Conservation (phyloP, 2,888 invertebrate species). For the Agonopterix heracliana region DNA sequence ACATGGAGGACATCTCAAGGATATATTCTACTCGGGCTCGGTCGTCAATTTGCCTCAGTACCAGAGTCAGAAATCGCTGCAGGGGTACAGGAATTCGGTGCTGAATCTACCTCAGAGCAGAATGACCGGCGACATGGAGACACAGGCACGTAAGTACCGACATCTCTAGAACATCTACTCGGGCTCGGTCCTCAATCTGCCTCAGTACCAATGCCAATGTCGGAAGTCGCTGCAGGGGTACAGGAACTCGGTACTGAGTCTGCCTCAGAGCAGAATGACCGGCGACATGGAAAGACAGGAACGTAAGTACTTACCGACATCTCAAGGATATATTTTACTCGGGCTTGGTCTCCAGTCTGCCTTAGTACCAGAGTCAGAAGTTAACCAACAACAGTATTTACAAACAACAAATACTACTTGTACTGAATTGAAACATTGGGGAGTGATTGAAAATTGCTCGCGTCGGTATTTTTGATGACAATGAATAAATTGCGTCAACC, state of each 20-base stretch:
- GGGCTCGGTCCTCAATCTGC: conserved; percentile 94
- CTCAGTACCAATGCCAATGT: conserved; percentile 94
- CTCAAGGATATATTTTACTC: conserved; percentile 98
- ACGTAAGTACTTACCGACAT: conserved; percentile 73
- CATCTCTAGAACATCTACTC: conserved; percentile 98
- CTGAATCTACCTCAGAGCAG: conserved; percentile 86
- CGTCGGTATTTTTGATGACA: no score
- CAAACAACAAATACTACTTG: no score
- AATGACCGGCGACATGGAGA: conserved; percentile 79
- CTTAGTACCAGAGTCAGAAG: conserved; percentile 94
- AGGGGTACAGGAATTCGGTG: conserved; percentile 93
- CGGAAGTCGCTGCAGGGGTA: conserved; percentile 94
- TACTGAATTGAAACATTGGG: no score
- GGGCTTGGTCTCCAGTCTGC: conserved; percentile 94
- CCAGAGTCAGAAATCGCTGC: conserved; percentile 93
- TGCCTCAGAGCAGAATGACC: conserved; percentile 83
- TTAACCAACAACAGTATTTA: no score
- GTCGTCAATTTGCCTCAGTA: conserved; percentile 95
- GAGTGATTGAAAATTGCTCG: no score
- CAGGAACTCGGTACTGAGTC: conserved; percentile 92
- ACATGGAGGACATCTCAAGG: conserved; percentile 85
- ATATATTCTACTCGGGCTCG: conserved; percentile 98
- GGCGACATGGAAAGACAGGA: conserved; percentile 80
- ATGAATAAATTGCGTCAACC: no score
- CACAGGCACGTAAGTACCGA: conserved; percentile 86